Percentiles rank a stretch among this genome's conserved stretches.
Conservation (phyloP, 2,888 invertebrate species). For the Coecobrya sp. region DNA sequence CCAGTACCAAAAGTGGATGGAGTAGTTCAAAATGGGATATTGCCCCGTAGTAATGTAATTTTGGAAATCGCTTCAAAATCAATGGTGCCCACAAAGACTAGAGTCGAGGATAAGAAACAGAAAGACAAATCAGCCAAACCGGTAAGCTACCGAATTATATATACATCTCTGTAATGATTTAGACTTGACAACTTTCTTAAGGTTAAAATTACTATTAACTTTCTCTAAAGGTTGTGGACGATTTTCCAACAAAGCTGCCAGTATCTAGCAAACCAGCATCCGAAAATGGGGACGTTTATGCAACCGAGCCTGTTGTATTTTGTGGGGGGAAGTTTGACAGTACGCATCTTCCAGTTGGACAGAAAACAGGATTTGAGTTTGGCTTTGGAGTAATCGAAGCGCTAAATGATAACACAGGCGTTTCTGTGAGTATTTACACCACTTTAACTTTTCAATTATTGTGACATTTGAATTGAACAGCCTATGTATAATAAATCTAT, state of each 20-base stretch:
- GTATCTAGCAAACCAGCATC: constrained; percentile 11
- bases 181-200: no score
- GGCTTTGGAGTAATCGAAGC: constrained; percentile 82
- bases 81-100: not conserved
- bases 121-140: constrained; percentile 48
- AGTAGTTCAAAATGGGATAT: constrained; percentile 27
- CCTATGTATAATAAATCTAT: no score
- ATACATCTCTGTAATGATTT: no score
- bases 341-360: constrained; percentile 71
- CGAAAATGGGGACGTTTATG: constrained; percentile 56
- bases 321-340: constrained; percentile 84
- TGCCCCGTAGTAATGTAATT: not conserved
- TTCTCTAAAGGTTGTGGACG: constrained; percentile 35
- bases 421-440: constrained; percentile 29
- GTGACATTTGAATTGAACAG: no score
- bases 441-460: no score
- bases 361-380: constrained; percentile 82
- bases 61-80: constrained; percentile 3
- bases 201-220: not conserved
- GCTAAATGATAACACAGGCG: constrained; percentile 57
- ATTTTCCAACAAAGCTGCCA: constrained; percentile 7
- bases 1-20: not conserved
- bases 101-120: constrained; percentile 42
- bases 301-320: constrained; percentile 82
- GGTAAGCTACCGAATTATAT: constrained; percentile 17